Evolutionary conservation across 2,888 invertebrate genomes (phyloP).

Genomic region (Coleophora deauratella): DNA sequence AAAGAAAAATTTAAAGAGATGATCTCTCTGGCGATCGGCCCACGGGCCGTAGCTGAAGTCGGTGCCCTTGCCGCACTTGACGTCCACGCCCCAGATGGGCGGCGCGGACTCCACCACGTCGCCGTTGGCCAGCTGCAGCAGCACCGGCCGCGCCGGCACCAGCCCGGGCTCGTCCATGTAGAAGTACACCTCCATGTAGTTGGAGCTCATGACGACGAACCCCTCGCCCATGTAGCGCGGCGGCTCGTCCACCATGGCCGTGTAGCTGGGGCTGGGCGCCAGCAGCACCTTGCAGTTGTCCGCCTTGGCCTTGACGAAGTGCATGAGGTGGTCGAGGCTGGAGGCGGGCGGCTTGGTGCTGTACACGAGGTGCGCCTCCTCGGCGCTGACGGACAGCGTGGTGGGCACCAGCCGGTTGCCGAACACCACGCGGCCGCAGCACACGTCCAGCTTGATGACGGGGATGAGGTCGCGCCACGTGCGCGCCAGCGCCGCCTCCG

Average conservation of each 20-base stretch:
- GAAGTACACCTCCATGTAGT: constrained; percentile 94
- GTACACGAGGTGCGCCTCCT: constrained; percentile 95
- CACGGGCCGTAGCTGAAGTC: constrained; percentile 99
- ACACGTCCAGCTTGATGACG: constrained; percentile 95
- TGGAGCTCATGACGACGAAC: constrained; percentile 96
- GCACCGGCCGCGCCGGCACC: constrained; percentile 93
- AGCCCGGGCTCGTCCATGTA: constrained; percentile 98
- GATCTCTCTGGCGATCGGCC: constrained; percentile 97
- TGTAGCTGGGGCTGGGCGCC: constrained; percentile 97
- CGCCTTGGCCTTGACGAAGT: constrained; percentile 93
- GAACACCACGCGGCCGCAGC: constrained; percentile 93
- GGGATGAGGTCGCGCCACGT: constrained; percentile 98
- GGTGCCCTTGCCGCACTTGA: constrained; percentile 95
- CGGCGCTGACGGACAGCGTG: constrained; percentile 91
- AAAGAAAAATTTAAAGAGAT: constrained; percentile 96
- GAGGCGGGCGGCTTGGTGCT: constrained; percentile 97
- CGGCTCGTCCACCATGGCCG: constrained; percentile 93
- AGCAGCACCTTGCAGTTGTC: constrained; percentile 97
- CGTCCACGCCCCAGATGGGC: constrained; percentile 96
- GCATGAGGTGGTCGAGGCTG: constrained; percentile 95
- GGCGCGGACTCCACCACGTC: constrained; percentile 94
- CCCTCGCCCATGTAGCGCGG: constrained; percentile 98
- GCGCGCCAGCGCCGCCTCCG: constrained; percentile 88
- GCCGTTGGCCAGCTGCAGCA: constrained; percentile 91
- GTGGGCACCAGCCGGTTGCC: constrained; percentile 96